These are phyloP conservation scores for Planococcus citri DNA, from an alignment of 1,140 invertebrate genomes.

Conservation along the genomic window DNA sequence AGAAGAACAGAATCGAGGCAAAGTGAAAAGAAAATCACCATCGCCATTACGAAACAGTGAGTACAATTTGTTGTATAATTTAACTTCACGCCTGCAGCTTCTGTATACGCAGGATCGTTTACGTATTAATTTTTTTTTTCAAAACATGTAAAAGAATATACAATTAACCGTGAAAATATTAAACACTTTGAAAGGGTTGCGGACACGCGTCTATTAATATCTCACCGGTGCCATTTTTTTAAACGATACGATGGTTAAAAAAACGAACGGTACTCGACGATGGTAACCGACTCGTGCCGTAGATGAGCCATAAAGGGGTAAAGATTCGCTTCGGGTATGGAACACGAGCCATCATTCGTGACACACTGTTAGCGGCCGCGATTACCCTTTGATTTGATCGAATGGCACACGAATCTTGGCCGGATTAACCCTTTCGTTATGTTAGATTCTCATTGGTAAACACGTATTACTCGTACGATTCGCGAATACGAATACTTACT, in stretches of 20 bases:
- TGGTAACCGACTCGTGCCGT: neutral
- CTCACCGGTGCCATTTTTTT: neutral
- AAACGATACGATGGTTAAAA: neutral
- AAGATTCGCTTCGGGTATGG: neutral
- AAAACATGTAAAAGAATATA: no score
- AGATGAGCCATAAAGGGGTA: neutral
- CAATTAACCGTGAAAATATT: neutral
- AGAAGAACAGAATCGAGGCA: neutral
- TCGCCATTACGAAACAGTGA: neutral
- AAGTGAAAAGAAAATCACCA: conserved; percentile 1
- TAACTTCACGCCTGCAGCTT: neutral
- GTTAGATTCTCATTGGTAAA: neutral
- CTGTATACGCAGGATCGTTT: no score
- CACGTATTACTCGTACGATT: neutral
- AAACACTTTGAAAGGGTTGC: neutral
- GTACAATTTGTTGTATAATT: neutral
- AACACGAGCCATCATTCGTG: neutral
- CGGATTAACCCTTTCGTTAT: neutral
- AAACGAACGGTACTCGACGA: neutral
- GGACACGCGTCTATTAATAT: neutral
- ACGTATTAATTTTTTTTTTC: no score
- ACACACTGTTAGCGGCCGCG: no score
- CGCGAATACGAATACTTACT: neutral
- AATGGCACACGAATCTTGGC: neutral
- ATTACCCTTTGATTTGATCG: no score